These are phyloP conservation scores for Hypercompe scribonia DNA, from an alignment of 2,888 invertebrate genomes.

Conservation along the genomic window DNA sequence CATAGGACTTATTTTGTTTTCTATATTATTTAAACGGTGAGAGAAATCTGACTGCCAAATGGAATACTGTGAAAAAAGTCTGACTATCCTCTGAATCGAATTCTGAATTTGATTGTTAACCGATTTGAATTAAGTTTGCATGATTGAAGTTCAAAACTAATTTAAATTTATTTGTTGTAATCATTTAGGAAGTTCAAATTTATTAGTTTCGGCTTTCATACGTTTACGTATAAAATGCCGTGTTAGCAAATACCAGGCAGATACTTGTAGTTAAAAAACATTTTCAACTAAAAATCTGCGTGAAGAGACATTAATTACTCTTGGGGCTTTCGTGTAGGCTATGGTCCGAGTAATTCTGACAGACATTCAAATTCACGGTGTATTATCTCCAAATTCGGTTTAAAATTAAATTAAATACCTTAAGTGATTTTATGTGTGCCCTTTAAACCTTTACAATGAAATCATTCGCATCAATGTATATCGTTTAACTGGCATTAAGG, in stretches of 20 bases:
- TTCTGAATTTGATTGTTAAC: too few relatives aligned
- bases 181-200: neutral
- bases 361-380: constrained; percentile 42
- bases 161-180: neutral
- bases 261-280: neutral
- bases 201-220: neutral
- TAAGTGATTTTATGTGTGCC: neutral
- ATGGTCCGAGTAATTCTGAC: constrained; percentile 29
- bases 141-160: neutral
- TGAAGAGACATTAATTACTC: constrained; percentile 54
- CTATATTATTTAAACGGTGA: too few relatives aligned
- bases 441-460: neutral
- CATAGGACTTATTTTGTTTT: too few relatives aligned
- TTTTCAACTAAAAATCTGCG: constrained; percentile 15
- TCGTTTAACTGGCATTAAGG: neutral
- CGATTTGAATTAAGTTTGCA: too few relatives aligned
- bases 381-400: constrained; percentile 18
- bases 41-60: too few relatives aligned
- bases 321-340: constrained; percentile 33
- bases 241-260: neutral
- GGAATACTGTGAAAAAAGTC: too few relatives aligned
- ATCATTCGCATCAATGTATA: neutral
- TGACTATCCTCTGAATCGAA: too few relatives aligned
- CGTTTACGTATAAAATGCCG: neutral
- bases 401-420: constrained; percentile 21